Evolutionary conservation across 2,888 invertebrate genomes (phyloP), one percentile per base, ranked within the genome.

Genomic region (Ennomos fuscantarius): DNA sequence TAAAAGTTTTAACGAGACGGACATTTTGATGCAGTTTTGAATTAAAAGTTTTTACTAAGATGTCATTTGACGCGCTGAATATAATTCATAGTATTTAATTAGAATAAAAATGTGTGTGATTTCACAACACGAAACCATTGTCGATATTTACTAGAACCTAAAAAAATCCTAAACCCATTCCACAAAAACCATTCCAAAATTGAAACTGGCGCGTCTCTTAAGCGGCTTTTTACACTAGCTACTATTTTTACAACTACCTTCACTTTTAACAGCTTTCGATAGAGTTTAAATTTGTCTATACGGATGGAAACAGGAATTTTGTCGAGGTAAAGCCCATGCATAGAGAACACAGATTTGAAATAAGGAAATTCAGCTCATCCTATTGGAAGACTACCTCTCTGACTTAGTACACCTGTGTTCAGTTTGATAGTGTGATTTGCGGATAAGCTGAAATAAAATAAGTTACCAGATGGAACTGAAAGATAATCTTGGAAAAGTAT

Each of bases 131-230:
- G n/a, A n/a, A n/a, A n/a, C n/a, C n/a, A n/a, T n/a, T n/a, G 36
- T 15, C 40, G n/a, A 50, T 55, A 63, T 55, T 53, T 46, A 37
- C 55, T 37, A 64, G 69, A 63, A 71, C 66, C 56, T 71, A 59
- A 64, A 65, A 73, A 82, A 78, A 24, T n/a, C 77, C 81, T 77
- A 63, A 63, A 66, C 71, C 76, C 72, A 69, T 81, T 80, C 76
- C 73, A 73, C 81, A 78, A 78, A 83, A 86, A 84, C 82, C 81
- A 86, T 86, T 87, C 85, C 79, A 82, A 86, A 88, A 86, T 87
- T 86, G 84, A 79, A 87, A 85, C 79, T 75, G 77, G 83, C 79
- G 76, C 77, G 78, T 74, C 76, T 78, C 71, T 79, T 84, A 83
- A 87, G 82, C 82, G 84, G 86, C 86, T 87, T 87, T 84, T 77